phyloP scores from a whole-genome alignment of 2,888 invertebrate species.

The Rhamnusium bicolor region DNA sequence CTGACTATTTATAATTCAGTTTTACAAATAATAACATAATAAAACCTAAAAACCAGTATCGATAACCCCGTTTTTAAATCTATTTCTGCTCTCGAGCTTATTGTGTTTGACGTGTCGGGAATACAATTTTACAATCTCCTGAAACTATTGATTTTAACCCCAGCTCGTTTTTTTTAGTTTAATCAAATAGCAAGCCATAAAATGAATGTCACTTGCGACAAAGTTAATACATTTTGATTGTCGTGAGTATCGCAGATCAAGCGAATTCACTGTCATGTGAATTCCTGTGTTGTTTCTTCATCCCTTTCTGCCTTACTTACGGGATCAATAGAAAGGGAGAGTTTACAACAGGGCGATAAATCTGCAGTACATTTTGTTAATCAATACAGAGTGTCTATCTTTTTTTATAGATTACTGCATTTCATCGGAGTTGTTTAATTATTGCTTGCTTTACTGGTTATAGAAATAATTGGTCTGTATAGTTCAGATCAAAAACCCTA shows the following conservation, averaged over 20 bases:
- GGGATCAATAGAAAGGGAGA: conserved; percentile 31
- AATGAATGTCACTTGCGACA: not conserved
- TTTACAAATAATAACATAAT: too few species aligned
- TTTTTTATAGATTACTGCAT: not conserved
- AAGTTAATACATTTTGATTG: not conserved
- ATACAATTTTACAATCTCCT: not conserved
- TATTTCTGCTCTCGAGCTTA: too few species aligned
- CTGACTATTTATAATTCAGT: too few species aligned
- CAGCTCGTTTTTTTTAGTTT: not conserved
- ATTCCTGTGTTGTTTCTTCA: not conserved
- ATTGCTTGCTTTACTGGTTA: too few species aligned
- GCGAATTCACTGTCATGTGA: not conserved
- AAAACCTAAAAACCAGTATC: too few species aligned
- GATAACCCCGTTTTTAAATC: too few species aligned
- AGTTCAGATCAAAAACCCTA: too few species aligned
- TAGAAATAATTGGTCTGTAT: too few species aligned
- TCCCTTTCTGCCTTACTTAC: not conserved
- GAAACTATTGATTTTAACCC: not conserved
- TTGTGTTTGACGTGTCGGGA: too few species aligned
- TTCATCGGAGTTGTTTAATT: not conserved
- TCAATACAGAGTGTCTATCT: conserved; percentile 7
- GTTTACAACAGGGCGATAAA: conserved; percentile 14
- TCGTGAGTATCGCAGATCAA: not conserved
- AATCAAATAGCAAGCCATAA: not conserved
- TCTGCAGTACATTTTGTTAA: conserved; percentile 1